Evolutionary conservation across 2,797 vertebrate genomes (phyloP), one percentile per base, ranked within the genome.

Genomic region (Remorina albescens): DNA sequence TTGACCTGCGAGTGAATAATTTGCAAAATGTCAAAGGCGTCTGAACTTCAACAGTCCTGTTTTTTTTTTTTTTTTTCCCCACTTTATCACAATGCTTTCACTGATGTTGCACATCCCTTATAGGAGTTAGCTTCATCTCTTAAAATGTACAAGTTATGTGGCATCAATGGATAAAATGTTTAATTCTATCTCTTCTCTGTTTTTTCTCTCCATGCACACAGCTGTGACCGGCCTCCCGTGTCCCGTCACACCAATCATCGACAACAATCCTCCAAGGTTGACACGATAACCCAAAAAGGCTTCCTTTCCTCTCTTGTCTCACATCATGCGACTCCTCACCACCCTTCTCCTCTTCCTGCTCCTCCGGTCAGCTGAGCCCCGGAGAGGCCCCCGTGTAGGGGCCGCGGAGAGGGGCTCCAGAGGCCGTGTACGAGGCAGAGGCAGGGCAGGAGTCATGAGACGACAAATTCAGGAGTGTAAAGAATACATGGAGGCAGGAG

Each of bases 391-490:
- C 67, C 28, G 91, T 85, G 64, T 88, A 25, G 9, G 86, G 54
- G 92, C 94, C 28, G 78, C 63, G 51, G 84, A 90, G 93, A 88
- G 69, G 90, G 84, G 79, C 72, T 60, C 8, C 55, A 60, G 72
- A 73, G 86, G 85, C 56, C 91, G 59, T 1, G 78, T 80, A 42
- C 89, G 88, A 16, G 91, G 91, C 13, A 79, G 92, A 57, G 87
- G 81, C 44, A 89, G 90, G 75, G 76, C 79, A 0, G 86, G 85
- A 39, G 93, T 94, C 0, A 91, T 91, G 69, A 97, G 95, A 56
- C 96, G 96, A 11, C 96, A 95, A 3, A 90, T 91, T 41, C 89
- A 67, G 21, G 91, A 95, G 9, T 99, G 98, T 69, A 96, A 96
- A 55, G 94, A 95, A 71, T 98, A 97, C 84, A 89, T 69, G 2